Base-by-base conservation (phyloP, 2,113 vertebrate species). In the Suncus etruscus region DNA sequence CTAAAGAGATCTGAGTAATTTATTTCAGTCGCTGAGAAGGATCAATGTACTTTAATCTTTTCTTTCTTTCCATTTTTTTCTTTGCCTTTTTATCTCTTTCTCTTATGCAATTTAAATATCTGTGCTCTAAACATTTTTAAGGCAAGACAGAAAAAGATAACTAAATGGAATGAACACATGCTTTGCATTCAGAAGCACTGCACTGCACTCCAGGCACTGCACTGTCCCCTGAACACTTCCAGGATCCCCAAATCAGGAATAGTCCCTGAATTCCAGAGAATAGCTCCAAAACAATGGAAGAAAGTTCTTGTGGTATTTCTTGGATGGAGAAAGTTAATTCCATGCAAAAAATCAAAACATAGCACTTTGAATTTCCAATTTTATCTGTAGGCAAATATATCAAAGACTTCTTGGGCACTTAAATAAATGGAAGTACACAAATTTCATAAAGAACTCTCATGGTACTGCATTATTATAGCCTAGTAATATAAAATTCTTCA, bases 401-500 rank as follows among this genome's bases (percentile, higher is more conserved):
- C 74, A 47, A 89, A 89, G 32, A 45, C 8, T 90, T 84, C 86
- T 92, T 84, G 48, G 63, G 81, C 31, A 78, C 22, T 58, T 83
- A 61, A 75, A 45, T 48, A 24, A 77, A 74, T 24, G 29, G 31
- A 85, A 84, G 6, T 27, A 69, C 32, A 83, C 24, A 63, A 51
- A 86, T 14, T 66, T 11, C 58, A 50, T 47, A 24, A 74, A 87
- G n/a, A 3, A 27, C 31, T 79, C 66, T 47, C 14, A 9, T 50
- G 77, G 61, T 50, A 6, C 7, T 16, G 54, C 20, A 31, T 31
- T 58, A 20, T 15, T 78, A 27, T 1, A n/a, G 69, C 82, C 79
- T 91, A 48, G 92, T 94, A 90, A 94, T 1, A 70, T 77, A 95
- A 87, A 96, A 91, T 94, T 97, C 87, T 96, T 94, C 75, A 15